Conservation (phyloP, 2,888 invertebrate genomes). For the Drosophila merina region DNA sequence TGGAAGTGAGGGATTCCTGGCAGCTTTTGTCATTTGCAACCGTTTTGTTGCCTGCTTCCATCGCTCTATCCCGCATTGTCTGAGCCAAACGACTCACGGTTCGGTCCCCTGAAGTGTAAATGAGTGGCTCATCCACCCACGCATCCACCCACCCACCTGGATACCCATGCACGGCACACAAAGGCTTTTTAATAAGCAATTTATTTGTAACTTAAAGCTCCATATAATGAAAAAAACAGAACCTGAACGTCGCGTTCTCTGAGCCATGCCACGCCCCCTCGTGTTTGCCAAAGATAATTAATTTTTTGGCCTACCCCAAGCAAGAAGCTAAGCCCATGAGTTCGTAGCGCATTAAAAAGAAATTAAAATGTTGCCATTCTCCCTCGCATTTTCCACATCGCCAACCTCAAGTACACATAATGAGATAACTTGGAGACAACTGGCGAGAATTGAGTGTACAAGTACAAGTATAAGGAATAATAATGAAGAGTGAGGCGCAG, state of each 20-base stretch:
- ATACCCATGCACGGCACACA: conserved; percentile 37
- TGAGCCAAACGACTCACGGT: conserved; percentile 55
- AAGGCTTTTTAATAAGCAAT: conserved; percentile 75
- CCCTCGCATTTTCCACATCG: conserved; percentile 32
- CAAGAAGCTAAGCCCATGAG: conserved; percentile 60
- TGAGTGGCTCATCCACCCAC: conserved; percentile 56
- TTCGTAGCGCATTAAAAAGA: conserved; percentile 71
- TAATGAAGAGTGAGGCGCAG: conserved; percentile 9
- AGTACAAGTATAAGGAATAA: conserved; percentile 4
- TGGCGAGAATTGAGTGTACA: conserved; percentile 27
- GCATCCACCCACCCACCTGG: conserved; percentile 18
- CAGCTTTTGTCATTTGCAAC: conserved; percentile 60
- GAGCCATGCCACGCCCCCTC: conserved; percentile 46
- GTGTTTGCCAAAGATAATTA: conserved; percentile 72
- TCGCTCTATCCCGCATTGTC: conserved; percentile 31
- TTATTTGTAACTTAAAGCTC: conserved; percentile 72
- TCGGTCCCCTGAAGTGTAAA: conserved; percentile 74
- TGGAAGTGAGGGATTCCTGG: conserved; percentile 33
- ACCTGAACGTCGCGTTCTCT: conserved; percentile 37
- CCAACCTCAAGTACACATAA: conserved; percentile 32
- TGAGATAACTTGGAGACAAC: conserved; percentile 42
- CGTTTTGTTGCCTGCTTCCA: conserved; percentile 17
- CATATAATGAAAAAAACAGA: conserved; percentile 66
- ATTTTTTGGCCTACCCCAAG: conserved; percentile 60
- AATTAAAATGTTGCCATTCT: conserved; percentile 64